These are phyloP conservation scores for Nycteola revayana DNA, from an alignment of 2,888 invertebrate genomes.

Conservation along the genomic window DNA sequence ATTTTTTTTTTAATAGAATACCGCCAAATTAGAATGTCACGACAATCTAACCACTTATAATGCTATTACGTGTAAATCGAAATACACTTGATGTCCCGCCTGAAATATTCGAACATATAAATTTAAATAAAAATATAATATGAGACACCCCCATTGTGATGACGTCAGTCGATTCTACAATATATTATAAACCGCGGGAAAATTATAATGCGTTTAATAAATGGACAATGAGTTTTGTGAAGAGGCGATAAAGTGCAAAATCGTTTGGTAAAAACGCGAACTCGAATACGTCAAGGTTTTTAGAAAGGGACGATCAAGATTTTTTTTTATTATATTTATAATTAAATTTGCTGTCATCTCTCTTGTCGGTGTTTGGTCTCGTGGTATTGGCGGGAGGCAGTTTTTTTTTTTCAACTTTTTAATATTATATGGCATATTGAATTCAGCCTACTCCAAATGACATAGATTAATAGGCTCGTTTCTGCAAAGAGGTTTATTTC, in stretches of 20 bases:
- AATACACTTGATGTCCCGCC: conserved; percentile 64
- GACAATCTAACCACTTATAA: conserved; percentile 46
- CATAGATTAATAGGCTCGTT: conserved; percentile 9
- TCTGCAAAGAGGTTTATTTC: neutral
- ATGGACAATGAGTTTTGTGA: conserved; percentile 37
- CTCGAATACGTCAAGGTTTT: conserved; percentile 45
- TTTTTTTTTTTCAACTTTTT: conserved; percentile 53
- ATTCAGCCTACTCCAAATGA: conserved; percentile 33
- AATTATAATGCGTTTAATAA: conserved; percentile 34
- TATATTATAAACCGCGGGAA: conserved; percentile 61
- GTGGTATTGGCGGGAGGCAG: conserved; percentile 75
- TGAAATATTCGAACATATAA: conserved; percentile 62
- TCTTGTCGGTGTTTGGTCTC: conserved; percentile 61
- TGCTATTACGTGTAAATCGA: conserved; percentile 53
- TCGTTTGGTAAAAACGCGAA: conserved; percentile 41
- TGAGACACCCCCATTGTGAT: conserved; percentile 70
- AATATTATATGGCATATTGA: conserved; percentile 33
- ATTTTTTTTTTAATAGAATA: conserved; percentile 29
- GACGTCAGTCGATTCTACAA: conserved; percentile 72
- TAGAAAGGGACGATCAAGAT: conserved; percentile 70
- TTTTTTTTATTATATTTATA: conserved; percentile 80
- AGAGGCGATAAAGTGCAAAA: conserved; percentile 48
- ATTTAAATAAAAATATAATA: conserved; percentile 67
- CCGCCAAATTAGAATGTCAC: conserved; percentile 53
- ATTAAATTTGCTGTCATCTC: conserved; percentile 80